phyloP scores from a whole-genome alignment of 2,113 vertebrate species.

The Arenaria interpres region DNA sequence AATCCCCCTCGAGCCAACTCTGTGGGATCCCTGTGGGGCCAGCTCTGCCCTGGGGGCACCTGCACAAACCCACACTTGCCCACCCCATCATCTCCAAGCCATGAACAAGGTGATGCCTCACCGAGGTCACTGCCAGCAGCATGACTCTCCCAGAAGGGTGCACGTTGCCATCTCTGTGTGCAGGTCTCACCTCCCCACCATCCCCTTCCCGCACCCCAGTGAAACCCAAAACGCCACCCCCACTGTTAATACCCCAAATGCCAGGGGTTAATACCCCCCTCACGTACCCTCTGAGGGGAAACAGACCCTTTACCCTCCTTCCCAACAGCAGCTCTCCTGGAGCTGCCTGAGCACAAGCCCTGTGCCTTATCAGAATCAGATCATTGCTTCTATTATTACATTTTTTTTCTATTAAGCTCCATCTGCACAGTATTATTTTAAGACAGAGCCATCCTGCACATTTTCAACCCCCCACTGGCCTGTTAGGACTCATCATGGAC shows the following conservation, averaged over 20 bases:
- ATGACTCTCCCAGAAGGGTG: not conserved
- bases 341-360: not conserved
- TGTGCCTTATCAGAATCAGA: conserved; percentile 10
- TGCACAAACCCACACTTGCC: not conserved
- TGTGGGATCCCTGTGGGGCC: accelerated
- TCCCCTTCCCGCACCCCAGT: not conserved
- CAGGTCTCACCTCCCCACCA: accelerated
- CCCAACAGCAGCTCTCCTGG: not conserved
- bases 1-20: not conserved
- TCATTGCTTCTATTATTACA: not conserved
- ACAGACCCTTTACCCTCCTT: not conserved
- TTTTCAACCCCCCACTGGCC: not conserved
- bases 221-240: accelerated
- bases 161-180: accelerated
- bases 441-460: not conserved
- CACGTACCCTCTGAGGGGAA: not conserved
- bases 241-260: not conserved
- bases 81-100: not conserved
- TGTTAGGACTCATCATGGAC: conserved; percentile 3
- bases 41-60: not conserved
- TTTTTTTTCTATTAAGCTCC: conserved; percentile 11
- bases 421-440: conserved; percentile 21
- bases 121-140: not conserved
- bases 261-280: too few species aligned
- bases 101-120: not conserved